These are phyloP conservation scores for Caenorhabditis auriculariae DNA, from an alignment of 2,888 invertebrate species.

Conservation along the genomic window DNA sequence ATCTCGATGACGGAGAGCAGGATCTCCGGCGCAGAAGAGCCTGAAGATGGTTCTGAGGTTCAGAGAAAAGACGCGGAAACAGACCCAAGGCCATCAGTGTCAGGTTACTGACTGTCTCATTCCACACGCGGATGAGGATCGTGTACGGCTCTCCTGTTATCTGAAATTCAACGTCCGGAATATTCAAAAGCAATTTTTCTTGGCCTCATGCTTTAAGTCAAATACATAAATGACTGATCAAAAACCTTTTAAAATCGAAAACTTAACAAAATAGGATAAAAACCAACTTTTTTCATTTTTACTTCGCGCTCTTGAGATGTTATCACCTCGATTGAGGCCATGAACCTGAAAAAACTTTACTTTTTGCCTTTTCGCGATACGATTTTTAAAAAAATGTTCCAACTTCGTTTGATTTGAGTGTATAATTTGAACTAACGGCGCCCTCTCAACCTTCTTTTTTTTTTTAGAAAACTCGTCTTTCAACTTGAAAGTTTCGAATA, in stretches of 20 bases:
- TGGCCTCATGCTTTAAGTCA: neutral
- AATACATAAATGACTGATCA: neutral
- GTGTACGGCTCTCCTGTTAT: constrained; percentile 53
- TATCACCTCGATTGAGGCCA: constrained; percentile 98
- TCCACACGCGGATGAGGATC: constrained; percentile 85
- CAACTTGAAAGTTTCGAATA: neutral
- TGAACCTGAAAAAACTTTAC: constrained; percentile 75
- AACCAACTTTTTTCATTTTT: constrained; percentile 78
- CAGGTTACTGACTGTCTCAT: constrained; percentile 96
- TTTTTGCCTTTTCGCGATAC: too few relatives aligned
- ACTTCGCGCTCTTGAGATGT: constrained; percentile 95
- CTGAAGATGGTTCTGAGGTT: constrained; percentile 21
- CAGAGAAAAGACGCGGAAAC: neutral
- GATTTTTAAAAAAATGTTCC: neutral
- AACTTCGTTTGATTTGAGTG: neutral
- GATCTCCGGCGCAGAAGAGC: constrained; percentile 97
- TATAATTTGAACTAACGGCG: neutral
- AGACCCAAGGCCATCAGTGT: constrained; percentile 90
- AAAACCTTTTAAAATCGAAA: too few relatives aligned
- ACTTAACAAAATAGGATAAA: neutral
- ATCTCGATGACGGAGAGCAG: constrained; percentile 95
- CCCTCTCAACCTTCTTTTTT: neutral
- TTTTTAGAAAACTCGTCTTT: too few relatives aligned
- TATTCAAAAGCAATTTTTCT: too few relatives aligned
- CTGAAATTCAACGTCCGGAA: constrained; percentile 15